phyloP scores from a whole-genome alignment of 2,113 vertebrate genomes.

The Rhynchomys soricoides region DNA sequence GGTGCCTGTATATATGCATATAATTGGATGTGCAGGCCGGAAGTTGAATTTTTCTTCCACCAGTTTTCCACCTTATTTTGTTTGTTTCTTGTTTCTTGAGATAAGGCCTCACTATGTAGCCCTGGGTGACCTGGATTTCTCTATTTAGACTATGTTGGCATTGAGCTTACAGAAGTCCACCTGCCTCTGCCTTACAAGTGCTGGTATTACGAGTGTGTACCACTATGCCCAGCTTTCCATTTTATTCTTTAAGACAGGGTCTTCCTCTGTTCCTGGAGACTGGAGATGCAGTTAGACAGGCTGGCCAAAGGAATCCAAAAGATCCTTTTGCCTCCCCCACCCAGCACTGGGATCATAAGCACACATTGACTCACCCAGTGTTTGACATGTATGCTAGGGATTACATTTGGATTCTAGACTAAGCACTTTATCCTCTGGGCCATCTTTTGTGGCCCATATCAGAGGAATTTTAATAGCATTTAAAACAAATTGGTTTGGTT shows the following conservation, averaged over 20 bases:
- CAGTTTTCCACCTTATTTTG: not conserved
- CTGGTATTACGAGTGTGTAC: not conserved
- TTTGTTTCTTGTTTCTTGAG: not conserved
- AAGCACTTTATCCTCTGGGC: not conserved
- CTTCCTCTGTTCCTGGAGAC: not conserved
- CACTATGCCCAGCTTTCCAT: not conserved
- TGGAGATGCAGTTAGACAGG: no score
- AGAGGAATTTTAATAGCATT: not conserved
- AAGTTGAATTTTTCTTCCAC: not conserved
- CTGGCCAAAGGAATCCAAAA: not conserved
- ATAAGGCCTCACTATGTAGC: not conserved
- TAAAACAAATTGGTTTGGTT: constrained; percentile 14
- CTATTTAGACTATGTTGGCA: not conserved
- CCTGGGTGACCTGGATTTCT: not conserved
- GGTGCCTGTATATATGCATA: not conserved
- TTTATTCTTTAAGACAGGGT: not conserved
- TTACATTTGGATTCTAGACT: not conserved
- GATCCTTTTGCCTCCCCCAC: not conserved
- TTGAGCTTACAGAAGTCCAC: not conserved
- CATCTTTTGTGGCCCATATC: not conserved
- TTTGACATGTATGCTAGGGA: not conserved
- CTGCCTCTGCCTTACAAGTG: not conserved
- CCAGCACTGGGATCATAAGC: not conserved
- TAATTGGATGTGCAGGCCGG: not conserved
- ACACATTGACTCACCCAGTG: no score